phyloP scores from a whole-genome alignment of 2,113 vertebrate species.

The Asarcornis scutulata region DNA sequence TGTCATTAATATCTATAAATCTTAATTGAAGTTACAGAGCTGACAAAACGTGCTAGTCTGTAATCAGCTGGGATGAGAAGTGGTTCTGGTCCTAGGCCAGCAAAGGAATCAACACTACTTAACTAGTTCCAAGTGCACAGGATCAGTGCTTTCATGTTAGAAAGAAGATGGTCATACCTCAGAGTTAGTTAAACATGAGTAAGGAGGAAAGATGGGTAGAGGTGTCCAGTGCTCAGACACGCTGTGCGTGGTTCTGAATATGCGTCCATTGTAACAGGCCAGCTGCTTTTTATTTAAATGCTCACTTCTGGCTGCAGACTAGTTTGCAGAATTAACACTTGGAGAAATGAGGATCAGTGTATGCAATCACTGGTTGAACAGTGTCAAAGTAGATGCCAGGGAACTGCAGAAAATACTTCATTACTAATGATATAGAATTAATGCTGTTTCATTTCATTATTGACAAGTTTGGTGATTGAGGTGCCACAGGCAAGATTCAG shows the following conservation, averaged over 20 bases:
- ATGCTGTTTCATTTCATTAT: not conserved
- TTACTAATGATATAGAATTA: not conserved
- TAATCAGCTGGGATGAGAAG: not conserved
- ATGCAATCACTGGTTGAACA: not conserved
- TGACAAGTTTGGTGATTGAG: not conserved
- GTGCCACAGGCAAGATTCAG: not conserved
- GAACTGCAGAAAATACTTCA: not conserved
- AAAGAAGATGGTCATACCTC: not conserved
- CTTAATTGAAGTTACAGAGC: conserved; percentile 59
- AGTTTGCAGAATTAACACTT: not conserved
- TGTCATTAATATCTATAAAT: conserved; percentile 54
- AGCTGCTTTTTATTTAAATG: not conserved
- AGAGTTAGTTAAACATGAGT: not conserved
- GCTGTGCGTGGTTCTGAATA: not conserved
- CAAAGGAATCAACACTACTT: not conserved
- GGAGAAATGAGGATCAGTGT: not conserved
- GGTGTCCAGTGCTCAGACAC: not conserved
- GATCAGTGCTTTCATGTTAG: not conserved
- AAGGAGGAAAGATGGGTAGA: too few relatives aligned
- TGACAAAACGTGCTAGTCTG: not conserved
- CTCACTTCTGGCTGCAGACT: not conserved
- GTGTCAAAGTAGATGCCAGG: not conserved
- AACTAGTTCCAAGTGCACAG: not conserved
- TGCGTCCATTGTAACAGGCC: not conserved
- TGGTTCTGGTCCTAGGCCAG: not conserved